phyloP scores from a whole-genome alignment of 2,888 invertebrate species.

The Psylliodes chrysocephalus region DNA sequence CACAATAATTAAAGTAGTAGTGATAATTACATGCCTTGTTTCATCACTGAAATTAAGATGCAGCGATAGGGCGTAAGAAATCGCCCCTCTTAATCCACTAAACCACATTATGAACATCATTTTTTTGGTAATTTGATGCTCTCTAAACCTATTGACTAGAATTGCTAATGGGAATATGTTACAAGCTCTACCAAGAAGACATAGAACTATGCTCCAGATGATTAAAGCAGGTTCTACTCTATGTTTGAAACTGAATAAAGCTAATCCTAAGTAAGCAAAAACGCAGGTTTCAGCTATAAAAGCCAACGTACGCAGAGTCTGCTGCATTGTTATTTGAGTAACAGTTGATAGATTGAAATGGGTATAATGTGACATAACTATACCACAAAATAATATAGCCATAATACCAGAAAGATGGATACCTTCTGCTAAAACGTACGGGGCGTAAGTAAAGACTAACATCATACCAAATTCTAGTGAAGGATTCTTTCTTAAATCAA shows the following conservation, averaged over 20 bases:
- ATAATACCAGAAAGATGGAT: constrained; percentile 84
- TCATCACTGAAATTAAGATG: constrained; percentile 95
- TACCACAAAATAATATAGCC: constrained; percentile 98
- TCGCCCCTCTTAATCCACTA: constrained; percentile 95
- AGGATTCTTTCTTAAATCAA: constrained; percentile 96
- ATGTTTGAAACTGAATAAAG: constrained; percentile 94
- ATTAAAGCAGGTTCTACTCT: constrained; percentile 91
- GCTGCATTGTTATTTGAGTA: constrained; percentile 99
- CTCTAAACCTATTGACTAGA: constrained; percentile 94
- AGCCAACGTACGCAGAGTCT: constrained; percentile 96
- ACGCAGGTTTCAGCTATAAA: constrained; percentile 99
- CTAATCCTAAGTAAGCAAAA: constrained; percentile 96
- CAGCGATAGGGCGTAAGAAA: constrained; percentile 96
- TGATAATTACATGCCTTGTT: constrained; percentile 95
- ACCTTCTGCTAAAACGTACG: constrained; percentile 97
- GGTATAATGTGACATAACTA: constrained; percentile 99
- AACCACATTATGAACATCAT: constrained; percentile 99
- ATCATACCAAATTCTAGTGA: constrained; percentile 98
- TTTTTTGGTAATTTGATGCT: constrained; percentile 96
- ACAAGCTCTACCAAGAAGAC: constrained; percentile 91
- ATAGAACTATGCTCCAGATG: constrained; percentile 93
- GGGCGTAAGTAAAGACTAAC: constrained; percentile 98
- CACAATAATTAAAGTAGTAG: constrained; percentile 97
- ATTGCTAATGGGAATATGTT: constrained; percentile 96
- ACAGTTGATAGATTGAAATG: constrained; percentile 98